These are phyloP conservation scores for Lumbricus terrestris DNA, from an alignment of 2,888 invertebrate genomes.

Conservation along the genomic window DNA sequence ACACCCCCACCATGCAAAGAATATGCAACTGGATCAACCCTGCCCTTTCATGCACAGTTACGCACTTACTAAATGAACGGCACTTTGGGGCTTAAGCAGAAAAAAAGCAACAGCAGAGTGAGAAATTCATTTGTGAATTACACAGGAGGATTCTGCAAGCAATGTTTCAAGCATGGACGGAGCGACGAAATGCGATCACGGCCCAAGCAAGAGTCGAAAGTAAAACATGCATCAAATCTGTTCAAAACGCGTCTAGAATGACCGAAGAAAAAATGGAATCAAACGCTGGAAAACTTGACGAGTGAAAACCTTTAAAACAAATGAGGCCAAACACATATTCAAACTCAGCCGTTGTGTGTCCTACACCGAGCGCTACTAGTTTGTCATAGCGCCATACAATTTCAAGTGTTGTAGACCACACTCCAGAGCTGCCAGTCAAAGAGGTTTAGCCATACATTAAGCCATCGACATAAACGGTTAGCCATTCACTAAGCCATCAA, in stretches of 20 bases:
- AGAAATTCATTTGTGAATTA: too few relatives aligned
- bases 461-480: too few relatives aligned
- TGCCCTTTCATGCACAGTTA: too few relatives aligned
- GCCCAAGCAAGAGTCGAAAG: neutral
- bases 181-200: neutral
- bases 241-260: neutral
- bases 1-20: too few relatives aligned
- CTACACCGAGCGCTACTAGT: neutral
- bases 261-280: neutral
- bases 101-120: neutral
- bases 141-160: neutral
- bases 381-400: neutral
- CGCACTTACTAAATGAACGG: too few relatives aligned
- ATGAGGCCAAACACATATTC: neutral
- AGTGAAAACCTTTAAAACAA: neutral
- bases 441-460: too few relatives aligned
- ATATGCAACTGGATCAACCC: too few relatives aligned
- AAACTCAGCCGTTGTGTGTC: neutral
- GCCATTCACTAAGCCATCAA: too few relatives aligned
- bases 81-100: too few relatives aligned
- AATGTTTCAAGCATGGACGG: neutral
- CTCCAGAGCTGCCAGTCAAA: neutral
- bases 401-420: neutral
- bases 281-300: neutral
- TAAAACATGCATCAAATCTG: neutral